A percentile compares a stretch with the other conserved stretches of the same genome.
Conservation (phyloP, 1,140 invertebrate species). For the Vanessa tameamea region DNA sequence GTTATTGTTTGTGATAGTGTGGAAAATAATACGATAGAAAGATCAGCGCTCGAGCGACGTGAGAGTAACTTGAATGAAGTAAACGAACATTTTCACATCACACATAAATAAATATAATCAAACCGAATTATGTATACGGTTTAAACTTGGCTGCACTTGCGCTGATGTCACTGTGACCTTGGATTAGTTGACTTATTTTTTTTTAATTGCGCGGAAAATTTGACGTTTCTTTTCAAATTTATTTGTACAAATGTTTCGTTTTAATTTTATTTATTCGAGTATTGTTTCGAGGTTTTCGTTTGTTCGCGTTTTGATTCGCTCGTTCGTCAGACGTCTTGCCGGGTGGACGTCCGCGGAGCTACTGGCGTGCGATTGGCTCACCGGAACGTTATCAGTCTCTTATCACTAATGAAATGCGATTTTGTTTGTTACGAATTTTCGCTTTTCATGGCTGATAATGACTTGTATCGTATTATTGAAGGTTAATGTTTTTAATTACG, state of each 20-base stretch:
- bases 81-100: conserved; percentile 46
- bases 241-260: conserved; percentile 9
- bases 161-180: conserved; percentile 38
- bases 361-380: conserved; percentile 56
- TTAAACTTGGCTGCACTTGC: conserved; percentile 44
- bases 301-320: conserved; percentile 48
- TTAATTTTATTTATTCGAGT: conserved; percentile 59
- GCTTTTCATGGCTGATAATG: conserved; percentile 22
- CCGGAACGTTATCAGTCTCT: conserved; percentile 52
- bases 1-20: background rate
- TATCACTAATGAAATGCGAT: conserved; percentile 55
- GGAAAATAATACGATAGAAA: background rate
- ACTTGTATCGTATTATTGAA: background rate
- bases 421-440: conserved; percentile 41
- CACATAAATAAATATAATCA: conserved; percentile 45
- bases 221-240: conserved; percentile 41
- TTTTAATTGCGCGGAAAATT: conserved; percentile 31
- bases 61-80: conserved; percentile 43
- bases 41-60: background rate
- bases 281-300: conserved; percentile 62
- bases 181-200: conserved; percentile 32
- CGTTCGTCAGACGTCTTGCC: conserved; percentile 51
- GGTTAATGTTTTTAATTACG: background rate
- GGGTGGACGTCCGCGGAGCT: conserved; percentile 55
- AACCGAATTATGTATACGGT: conserved; percentile 61